Percentiles rank a stretch among this genome's conserved stretches.
phyloP scores from a whole-genome alignment of 2,797 vertebrate species.

The Trichosurus vulpecula region DNA sequence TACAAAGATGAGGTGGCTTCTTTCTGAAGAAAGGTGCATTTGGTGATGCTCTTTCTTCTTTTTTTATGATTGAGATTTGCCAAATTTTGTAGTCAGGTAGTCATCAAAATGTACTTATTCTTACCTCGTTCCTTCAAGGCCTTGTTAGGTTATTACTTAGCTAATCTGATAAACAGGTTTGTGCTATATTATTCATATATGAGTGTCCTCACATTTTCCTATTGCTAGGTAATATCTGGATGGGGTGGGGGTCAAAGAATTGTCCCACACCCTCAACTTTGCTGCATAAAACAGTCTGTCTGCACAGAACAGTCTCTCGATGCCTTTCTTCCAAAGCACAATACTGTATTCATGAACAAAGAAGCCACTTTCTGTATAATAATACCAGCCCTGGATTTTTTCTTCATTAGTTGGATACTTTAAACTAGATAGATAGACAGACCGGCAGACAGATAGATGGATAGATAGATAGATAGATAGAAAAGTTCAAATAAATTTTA shows the following conservation, averaged over 20 bases:
- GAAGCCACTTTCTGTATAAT: background rate
- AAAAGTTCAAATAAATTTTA: background rate
- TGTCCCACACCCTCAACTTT: too few species aligned
- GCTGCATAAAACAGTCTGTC: too few species aligned
- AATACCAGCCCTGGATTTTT: background rate
- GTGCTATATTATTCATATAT: background rate
- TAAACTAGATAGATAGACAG: background rate
- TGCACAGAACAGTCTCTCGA: background rate
- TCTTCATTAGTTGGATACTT: background rate
- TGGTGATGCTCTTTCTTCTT: background rate
- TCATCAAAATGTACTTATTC: background rate
- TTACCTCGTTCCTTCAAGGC: background rate
- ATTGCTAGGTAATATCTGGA: background rate
- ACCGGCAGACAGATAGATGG: background rate
- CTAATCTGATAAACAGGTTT: background rate
- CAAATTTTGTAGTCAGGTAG: background rate
- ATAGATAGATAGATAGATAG: background rate
- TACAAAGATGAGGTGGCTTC: background rate
- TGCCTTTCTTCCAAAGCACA: background rate
- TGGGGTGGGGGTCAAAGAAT: too few species aligned
- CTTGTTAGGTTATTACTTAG: background rate
- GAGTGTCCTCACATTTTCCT: background rate
- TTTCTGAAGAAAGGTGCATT: background rate
- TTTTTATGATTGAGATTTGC: background rate
- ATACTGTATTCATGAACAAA: background rate